Evolutionary conservation across 2,797 vertebrate species (phyloP).

Genomic region (Xenopus petersii): DNA sequence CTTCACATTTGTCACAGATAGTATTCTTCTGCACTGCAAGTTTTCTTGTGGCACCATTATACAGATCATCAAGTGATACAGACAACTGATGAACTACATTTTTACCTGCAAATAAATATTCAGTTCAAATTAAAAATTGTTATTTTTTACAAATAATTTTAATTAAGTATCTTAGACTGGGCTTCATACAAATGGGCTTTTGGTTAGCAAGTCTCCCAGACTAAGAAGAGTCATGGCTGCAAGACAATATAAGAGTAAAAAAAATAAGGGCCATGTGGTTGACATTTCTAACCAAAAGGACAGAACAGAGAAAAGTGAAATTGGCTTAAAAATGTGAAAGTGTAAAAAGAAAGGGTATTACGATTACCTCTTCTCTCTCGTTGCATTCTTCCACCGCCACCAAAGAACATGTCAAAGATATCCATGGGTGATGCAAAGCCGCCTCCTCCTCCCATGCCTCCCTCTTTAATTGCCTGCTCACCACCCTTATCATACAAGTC

Average conservation of each 20-base stretch:
- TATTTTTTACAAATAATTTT: too few species aligned
- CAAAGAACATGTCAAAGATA: conserved; percentile 97
- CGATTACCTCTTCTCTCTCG: conserved; percentile 85
- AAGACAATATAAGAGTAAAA: too few species aligned
- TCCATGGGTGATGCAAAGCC: conserved; percentile 95
- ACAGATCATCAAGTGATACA: conserved; percentile 90
- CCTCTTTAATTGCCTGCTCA: conserved; percentile 96
- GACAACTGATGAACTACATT: conserved; percentile 93
- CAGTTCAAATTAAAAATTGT: too few species aligned
- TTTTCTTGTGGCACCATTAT: conserved; percentile 90
- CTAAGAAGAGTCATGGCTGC: too few species aligned
- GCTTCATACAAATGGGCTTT: too few species aligned
- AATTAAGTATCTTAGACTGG: too few species aligned
- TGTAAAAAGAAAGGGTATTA: too few species aligned
- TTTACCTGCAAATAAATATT: conserved; percentile 75
- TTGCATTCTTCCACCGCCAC: conserved; percentile 89
- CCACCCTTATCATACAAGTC: conserved; percentile 93
- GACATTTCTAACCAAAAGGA: too few species aligned
- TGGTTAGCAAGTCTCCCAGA: too few species aligned
- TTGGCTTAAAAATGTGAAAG: too few species aligned
- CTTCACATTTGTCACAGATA: conserved; percentile 96
- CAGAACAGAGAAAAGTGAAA: too few species aligned
- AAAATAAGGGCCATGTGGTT: too few species aligned
- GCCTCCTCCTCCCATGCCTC: conserved; percentile 70
- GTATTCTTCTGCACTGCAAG: conserved; percentile 89